phyloP scores from a whole-genome alignment of 2,113 vertebrate genomes.

The Elanoides forficatus region DNA sequence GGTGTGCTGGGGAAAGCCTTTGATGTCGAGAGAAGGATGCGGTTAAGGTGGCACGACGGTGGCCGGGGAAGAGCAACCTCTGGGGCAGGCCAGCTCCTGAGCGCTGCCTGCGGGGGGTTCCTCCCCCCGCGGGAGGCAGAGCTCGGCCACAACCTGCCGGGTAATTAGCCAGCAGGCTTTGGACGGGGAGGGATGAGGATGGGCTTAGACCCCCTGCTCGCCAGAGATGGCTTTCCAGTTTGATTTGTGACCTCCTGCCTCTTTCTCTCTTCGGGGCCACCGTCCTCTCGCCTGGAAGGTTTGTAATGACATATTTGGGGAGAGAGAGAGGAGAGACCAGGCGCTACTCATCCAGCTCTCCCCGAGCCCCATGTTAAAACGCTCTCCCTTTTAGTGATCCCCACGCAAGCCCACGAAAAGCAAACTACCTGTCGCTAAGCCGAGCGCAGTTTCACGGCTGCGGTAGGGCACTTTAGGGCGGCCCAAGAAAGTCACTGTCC shows the following conservation, averaged over 20 bases:
- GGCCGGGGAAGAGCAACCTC: neutral
- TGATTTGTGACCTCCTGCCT: neutral
- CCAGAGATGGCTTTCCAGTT: neutral
- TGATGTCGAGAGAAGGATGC: neutral
- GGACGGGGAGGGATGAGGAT: neutral
- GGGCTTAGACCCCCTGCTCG: neutral
- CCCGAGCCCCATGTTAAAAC: neutral
- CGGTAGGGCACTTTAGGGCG: neutral
- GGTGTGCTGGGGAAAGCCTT: neutral
- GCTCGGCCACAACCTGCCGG: neutral
- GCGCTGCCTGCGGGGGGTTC: too few species aligned
- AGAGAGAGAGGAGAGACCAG: neutral
- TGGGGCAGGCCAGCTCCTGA: too few species aligned
- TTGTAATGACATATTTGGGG: neutral
- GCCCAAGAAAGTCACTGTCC: neutral
- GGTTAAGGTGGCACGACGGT: neutral
- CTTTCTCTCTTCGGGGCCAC: too few species aligned
- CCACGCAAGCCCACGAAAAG: neutral
- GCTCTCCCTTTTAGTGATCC: neutral
- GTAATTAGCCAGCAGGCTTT: neutral
- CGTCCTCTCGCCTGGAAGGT: neutral
- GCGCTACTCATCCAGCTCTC: neutral
- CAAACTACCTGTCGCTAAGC: neutral
- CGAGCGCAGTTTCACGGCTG: neutral
- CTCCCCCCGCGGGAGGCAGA: neutral